phyloP scores from a whole-genome alignment of 2,113 vertebrate species.

The Microcebus ravelobensis region DNA sequence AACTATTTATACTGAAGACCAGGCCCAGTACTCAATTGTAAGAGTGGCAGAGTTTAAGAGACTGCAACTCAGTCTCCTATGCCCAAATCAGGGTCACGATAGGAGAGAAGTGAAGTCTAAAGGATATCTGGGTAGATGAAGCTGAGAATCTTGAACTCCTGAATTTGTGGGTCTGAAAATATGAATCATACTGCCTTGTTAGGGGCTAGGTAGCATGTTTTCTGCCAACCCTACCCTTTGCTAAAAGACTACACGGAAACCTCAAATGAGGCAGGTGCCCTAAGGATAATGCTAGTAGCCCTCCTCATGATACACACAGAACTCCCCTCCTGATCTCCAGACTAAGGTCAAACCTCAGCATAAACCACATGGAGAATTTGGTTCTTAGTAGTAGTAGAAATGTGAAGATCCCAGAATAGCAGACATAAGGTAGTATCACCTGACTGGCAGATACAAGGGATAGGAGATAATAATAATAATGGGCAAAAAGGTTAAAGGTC shows the following conservation, averaged over 20 bases:
- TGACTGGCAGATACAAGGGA: neutral
- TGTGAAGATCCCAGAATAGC: neutral
- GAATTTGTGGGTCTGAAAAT: neutral
- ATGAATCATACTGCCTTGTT: neutral
- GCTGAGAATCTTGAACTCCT: neutral
- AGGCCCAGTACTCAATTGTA: neutral
- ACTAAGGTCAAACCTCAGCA: conserved; percentile 19
- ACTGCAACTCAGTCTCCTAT: neutral
- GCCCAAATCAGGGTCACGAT: neutral
- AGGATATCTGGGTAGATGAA: neutral
- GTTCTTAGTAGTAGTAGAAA: neutral
- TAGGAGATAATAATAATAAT: neutral
- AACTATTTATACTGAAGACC: neutral
- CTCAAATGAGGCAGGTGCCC: neutral
- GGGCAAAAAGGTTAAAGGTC: neutral
- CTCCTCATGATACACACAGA: neutral
- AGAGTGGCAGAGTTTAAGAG: neutral
- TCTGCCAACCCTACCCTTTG: neutral
- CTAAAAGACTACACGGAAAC: neutral
- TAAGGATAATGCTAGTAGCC: neutral
- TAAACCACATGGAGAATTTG: neutral
- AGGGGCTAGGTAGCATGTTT: neutral
- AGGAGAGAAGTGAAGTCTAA: neutral
- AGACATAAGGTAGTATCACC: neutral
- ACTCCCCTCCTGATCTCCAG: neutral